phyloP scores from a whole-genome alignment of 2,113 vertebrate genomes.

The Hylia prasina region DNA sequence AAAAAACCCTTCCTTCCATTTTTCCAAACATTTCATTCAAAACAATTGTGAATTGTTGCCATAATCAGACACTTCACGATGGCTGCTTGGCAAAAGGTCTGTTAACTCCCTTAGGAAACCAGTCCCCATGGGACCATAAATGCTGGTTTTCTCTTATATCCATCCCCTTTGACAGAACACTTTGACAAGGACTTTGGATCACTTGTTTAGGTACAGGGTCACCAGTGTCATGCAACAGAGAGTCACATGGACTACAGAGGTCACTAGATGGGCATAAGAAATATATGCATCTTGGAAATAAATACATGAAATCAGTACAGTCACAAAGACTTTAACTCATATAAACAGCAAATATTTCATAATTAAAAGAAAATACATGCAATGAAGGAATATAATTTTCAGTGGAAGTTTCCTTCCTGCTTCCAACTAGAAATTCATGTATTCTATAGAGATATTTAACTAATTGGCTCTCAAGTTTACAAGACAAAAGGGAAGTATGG shows the following conservation, averaged over 20 bases:
- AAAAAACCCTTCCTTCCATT: background rate
- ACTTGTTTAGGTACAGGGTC: background rate
- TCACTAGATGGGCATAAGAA: background rate
- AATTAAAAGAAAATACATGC: background rate
- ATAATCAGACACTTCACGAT: background rate
- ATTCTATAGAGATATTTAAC: background rate
- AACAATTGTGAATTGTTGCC: background rate
- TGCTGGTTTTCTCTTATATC: background rate
- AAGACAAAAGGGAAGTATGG: background rate
- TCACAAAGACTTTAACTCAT: background rate
- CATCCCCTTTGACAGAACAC: background rate
- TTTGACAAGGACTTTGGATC: background rate
- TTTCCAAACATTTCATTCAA: background rate
- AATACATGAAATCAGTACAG: background rate
- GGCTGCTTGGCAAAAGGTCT: background rate
- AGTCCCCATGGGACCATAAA: background rate
- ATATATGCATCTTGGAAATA: background rate
- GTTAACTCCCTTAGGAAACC: background rate
- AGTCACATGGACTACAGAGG: background rate
- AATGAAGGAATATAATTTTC: background rate
- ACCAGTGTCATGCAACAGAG: background rate
- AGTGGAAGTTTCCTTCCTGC: background rate
- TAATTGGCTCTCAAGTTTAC: constrained; percentile 13
- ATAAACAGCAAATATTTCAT: background rate
- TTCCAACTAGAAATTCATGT: background rate